Conservation (phyloP, 92 coral and sea anemone species). For the Hydrozoanthus gracilis region DNA sequence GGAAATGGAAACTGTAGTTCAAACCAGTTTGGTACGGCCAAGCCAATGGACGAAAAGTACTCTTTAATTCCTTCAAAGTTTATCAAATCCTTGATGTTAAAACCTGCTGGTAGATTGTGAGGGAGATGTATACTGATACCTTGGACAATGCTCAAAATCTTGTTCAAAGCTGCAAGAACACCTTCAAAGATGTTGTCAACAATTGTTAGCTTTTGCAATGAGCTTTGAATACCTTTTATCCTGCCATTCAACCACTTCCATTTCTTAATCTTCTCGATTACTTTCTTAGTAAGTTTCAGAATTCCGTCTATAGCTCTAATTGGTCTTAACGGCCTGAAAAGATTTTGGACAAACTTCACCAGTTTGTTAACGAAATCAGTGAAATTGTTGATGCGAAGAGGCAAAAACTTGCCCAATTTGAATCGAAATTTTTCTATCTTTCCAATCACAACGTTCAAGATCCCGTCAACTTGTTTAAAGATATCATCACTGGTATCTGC, state of each 20-base stretch:
- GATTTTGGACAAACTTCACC: conserved; percentile 66
- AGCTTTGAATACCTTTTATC: conserved; percentile 66
- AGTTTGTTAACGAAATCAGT: conserved; percentile 71
- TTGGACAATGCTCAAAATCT: conserved; percentile 67
- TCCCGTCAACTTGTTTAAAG: conserved; percentile 68
- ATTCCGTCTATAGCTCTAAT: conserved; percentile 63
- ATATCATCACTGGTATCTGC: conserved; percentile 86
- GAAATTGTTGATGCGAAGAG: conserved; percentile 62
- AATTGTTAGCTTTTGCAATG: conserved; percentile 66
- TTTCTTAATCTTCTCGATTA: conserved; percentile 52
- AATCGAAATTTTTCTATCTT: conserved; percentile 64
- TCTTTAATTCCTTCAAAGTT: conserved; percentile 66
- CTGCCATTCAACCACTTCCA: conserved; percentile 80
- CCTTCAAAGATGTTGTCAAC: conserved; percentile 71
- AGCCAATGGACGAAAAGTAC: conserved; percentile 66
- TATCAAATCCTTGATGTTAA: conserved; percentile 74
- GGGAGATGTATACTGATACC: conserved; percentile 73
- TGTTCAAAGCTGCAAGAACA: conserved; percentile 76
- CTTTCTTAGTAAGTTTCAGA: conserved; percentile 65
- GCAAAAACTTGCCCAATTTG: conserved; percentile 66
- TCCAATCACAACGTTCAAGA: conserved; percentile 69
- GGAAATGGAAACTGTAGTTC: conserved; percentile 73
- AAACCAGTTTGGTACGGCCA: conserved; percentile 73
- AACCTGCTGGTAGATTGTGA: conserved; percentile 73
- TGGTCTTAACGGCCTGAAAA: conserved; percentile 72